Percentiles rank a stretch among this genome's conserved stretches.
These are phyloP conservation scores for Eristalis arbustorum DNA, from an alignment of 2,888 invertebrate species.

Conservation along the genomic window DNA sequence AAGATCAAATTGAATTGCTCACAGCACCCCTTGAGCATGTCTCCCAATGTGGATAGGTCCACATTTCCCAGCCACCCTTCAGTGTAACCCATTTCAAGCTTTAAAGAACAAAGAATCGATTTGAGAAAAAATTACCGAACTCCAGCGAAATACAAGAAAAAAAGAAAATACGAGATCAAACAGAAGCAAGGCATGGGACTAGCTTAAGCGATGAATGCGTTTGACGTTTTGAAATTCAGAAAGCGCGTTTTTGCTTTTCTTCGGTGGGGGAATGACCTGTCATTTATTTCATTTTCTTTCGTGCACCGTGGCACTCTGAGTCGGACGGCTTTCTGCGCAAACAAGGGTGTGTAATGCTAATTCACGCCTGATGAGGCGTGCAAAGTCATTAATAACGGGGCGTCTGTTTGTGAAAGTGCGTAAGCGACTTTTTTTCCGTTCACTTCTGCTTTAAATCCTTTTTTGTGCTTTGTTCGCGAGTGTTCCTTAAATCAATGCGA, in stretches of 20 bases:
- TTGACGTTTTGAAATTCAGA: constrained; percentile 23
- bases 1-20: too few species aligned
- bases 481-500: not conserved
- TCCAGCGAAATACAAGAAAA: not conserved
- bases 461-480: not conserved
- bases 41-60: not conserved
- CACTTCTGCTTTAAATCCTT: constrained; percentile 3
- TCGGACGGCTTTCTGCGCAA: not conserved
- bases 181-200: not conserved
- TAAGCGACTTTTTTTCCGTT: constrained; percentile 1
- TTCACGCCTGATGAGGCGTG: constrained; percentile 41
- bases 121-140: not conserved
- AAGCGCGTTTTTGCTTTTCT: constrained; percentile 10
- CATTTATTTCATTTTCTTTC: constrained; percentile 9
- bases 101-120: constrained; percentile 8
- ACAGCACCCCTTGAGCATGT: too few species aligned
- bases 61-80: not conserved
- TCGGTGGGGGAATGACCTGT: not conserved
- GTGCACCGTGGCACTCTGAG: not conserved
- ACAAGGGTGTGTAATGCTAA: constrained; percentile 10
- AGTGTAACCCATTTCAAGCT: not conserved
- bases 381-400: constrained; percentile 36
- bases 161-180: not conserved
- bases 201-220: constrained; percentile 35
- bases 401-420: constrained; percentile 27